Evolutionary conservation across 2,113 vertebrate species (phyloP).

Genomic region (Caranx melampygus): DNA sequence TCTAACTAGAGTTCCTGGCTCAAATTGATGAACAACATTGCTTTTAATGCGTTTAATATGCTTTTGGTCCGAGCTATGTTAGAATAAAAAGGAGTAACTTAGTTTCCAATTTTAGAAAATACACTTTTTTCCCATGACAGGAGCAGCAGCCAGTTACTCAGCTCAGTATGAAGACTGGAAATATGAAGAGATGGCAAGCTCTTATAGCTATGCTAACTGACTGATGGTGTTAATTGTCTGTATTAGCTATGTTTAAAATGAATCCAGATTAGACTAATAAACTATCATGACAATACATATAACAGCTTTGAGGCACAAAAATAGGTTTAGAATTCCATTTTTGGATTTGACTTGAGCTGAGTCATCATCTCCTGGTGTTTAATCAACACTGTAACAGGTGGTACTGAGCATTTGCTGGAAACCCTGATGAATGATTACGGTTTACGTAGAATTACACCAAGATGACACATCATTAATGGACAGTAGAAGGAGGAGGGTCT

Average conservation of each 20-base stretch:
- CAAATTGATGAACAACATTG: not conserved
- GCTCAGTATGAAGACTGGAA: no score
- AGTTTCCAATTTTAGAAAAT: no score
- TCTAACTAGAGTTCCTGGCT: not conserved
- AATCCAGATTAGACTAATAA: not conserved
- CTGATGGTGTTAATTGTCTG: no score
- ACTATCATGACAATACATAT: no score
- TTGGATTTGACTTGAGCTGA: not conserved
- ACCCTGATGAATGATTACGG: slow-evolving; percentile 25
- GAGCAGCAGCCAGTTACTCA: no score
- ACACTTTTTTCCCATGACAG: no score
- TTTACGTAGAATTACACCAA: slow-evolving; percentile 23
- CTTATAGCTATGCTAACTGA: no score
- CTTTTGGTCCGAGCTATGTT: not conserved
- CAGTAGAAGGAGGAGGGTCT: slow-evolving; percentile 61
- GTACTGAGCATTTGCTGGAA: slow-evolving; percentile 21
- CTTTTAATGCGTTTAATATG: not conserved
- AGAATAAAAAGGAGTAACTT: no score
- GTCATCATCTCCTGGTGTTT: not conserved
- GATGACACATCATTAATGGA: slow-evolving; percentile 58
- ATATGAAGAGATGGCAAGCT: no score
- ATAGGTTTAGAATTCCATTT: not conserved
- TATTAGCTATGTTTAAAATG: not conserved
- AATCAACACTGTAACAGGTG: slow-evolving; percentile 27
- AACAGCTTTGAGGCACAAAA: not conserved